Evolutionary conservation across 2,797 vertebrate species (phyloP).

Genomic region (Synanceia verrucosa): DNA sequence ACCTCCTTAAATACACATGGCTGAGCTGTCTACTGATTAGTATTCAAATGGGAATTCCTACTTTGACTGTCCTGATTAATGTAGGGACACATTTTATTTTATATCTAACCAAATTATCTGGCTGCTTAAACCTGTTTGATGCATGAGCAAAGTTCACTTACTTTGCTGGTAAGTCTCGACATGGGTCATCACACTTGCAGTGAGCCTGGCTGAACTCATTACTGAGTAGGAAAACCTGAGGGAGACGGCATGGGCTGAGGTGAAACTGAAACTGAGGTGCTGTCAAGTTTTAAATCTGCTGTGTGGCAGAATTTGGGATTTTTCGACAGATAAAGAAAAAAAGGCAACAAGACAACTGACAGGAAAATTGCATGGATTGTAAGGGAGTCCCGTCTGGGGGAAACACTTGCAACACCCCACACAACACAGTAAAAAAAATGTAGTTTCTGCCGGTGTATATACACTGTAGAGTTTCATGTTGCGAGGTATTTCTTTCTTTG

Average conservation of each 20-base stretch:
- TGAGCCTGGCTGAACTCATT: slow-evolving; percentile 59
- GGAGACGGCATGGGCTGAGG: slow-evolving; percentile 41
- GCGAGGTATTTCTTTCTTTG: not conserved
- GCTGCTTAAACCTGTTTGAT: slow-evolving; percentile 35
- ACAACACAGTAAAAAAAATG: slow-evolving; percentile 2
- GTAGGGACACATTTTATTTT: not conserved
- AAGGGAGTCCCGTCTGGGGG: slow-evolving; percentile 25
- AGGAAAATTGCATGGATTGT: slow-evolving; percentile 56
- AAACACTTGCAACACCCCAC: slow-evolving; percentile 24
- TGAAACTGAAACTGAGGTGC: slow-evolving; percentile 59
- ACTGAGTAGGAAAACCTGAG: slow-evolving; percentile 41
- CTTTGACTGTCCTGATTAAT: slow-evolving; percentile 14
- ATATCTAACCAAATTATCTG: slow-evolving; percentile 20
- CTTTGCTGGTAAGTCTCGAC: slow-evolving; percentile 20
- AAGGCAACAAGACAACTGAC: slow-evolving; percentile 65
- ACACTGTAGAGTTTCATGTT: not conserved
- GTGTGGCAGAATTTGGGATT: slow-evolving; percentile 53
- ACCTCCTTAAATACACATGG: not conserved
- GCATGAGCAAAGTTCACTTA: slow-evolving; percentile 43
- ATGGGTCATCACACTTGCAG: slow-evolving; percentile 42
- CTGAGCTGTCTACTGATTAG: not conserved
- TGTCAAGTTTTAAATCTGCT: slow-evolving; percentile 64
- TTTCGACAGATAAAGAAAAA: slow-evolving; percentile 44
- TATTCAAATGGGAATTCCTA: not conserved
- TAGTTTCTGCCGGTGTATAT: not conserved